Conservation (phyloP, 2,113 vertebrate genomes). For the Dinomys branickii region DNA sequence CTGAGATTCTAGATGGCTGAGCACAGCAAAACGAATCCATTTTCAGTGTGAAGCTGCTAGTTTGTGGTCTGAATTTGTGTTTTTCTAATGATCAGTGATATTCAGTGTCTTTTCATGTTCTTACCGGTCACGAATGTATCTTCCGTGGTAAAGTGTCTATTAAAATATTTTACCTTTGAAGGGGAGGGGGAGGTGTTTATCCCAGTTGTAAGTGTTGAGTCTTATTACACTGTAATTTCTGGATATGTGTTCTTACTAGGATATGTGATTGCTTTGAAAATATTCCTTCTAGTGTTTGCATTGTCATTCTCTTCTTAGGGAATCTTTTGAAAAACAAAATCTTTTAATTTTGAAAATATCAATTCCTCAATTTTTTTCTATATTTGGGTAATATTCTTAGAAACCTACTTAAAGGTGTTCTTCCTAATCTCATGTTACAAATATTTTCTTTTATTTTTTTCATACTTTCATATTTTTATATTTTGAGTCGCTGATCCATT, state of each 20-base stretch:
- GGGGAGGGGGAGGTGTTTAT: not conserved
- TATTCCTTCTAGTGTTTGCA: not conserved
- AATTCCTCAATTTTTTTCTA: not conserved
- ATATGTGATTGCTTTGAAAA: not conserved
- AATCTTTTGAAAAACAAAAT: not conserved
- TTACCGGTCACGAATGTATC: not conserved
- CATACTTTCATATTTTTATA: not conserved
- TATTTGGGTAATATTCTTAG: not conserved
- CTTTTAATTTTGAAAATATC: not conserved
- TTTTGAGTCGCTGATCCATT: not conserved
- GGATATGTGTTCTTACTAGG: not conserved
- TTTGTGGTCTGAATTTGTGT: not conserved
- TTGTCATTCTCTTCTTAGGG: not conserved
- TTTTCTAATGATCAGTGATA: not conserved
- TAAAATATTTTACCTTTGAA: not conserved
- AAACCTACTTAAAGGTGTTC: not conserved
- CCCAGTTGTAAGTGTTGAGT: not conserved
- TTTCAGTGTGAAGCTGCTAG: not conserved
- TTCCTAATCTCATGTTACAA: not conserved
- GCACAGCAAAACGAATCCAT: not conserved
- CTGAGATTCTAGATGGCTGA: not conserved
- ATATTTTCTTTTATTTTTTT: conserved; percentile 26
- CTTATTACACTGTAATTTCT: not conserved
- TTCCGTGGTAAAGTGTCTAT: not conserved
- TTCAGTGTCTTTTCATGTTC: not conserved